Percentiles rank a stretch among this genome's conserved stretches.
phyloP scores from a whole-genome alignment of 1,140 invertebrate genomes.

The Calosoma granatense region DNA sequence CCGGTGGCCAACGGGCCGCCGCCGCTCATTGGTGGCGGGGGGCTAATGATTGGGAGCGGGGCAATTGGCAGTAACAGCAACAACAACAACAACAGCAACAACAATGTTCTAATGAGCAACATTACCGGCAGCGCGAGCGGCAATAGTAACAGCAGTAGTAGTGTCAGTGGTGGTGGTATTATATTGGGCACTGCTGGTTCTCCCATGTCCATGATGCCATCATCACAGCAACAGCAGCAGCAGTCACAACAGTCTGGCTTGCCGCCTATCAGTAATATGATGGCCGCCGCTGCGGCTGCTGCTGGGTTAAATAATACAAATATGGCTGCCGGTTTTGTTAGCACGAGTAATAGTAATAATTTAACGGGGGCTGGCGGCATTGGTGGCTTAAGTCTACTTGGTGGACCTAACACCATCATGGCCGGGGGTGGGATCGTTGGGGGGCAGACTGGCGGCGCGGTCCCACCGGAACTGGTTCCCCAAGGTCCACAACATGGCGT shows the following conservation, averaged over 20 bases:
- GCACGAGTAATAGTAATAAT: neutral
- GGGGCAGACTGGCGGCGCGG: slow-evolving; percentile 10
- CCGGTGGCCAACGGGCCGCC: slow-evolving; percentile 34
- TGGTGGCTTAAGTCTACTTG: slow-evolving; percentile 17
- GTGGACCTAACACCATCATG: slow-evolving; percentile 26
- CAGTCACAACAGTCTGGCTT: neutral
- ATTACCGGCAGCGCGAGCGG: slow-evolving; percentile 16
- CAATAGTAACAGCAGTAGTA: slow-evolving; percentile 16
- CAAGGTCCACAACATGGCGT: slow-evolving; percentile 16
- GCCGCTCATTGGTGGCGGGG: slow-evolving; percentile 19
- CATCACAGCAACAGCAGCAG: slow-evolving; percentile 10
- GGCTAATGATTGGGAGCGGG: slow-evolving; percentile 24
- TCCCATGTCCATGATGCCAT: slow-evolving; percentile 6
- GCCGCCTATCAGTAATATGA: neutral
- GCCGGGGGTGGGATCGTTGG: slow-evolving; percentile 23
- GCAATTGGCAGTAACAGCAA: slow-evolving; percentile 23
- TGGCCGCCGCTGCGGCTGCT: no score
- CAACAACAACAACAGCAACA: slow-evolving; percentile 16
- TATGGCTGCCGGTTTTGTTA: no score
- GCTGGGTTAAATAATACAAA: no score
- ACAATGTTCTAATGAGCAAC: slow-evolving; percentile 15
- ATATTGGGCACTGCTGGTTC: neutral
- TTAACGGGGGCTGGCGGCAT: slow-evolving; percentile 24
- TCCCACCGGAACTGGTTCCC: slow-evolving; percentile 14
- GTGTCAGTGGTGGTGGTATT: slow-evolving; percentile 5